A percentile compares a stretch with the other conserved stretches of the same genome.
These are phyloP conservation scores for Penaeus chinensis DNA, from an alignment of 1,140 invertebrate genomes.

Conservation along the genomic window DNA sequence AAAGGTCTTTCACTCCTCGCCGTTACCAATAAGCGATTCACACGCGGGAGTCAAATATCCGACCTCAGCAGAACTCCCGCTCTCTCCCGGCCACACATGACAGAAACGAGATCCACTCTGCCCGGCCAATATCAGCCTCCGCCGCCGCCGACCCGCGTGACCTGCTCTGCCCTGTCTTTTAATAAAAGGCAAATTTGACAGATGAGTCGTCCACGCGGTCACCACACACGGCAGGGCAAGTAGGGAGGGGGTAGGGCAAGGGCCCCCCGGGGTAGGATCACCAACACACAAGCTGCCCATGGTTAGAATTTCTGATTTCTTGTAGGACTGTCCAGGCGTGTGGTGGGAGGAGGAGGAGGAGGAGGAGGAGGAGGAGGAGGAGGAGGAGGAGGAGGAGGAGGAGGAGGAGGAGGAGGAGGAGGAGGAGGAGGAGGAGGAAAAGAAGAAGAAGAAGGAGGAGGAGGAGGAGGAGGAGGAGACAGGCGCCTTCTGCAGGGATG, in stretches of 20 bases:
- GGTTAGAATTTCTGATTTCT: conserved; percentile 57
- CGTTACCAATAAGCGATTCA: too few relatives aligned
- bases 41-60: conserved; percentile 10
- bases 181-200: conserved; percentile 59
- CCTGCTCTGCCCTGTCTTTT: conserved; percentile 53
- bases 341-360: conserved; percentile 37
- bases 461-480: too few relatives aligned
- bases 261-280: too few relatives aligned
- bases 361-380: not conserved
- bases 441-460: too few relatives aligned
- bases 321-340: conserved; percentile 37
- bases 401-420: not conserved
- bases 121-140: conserved; percentile 39
- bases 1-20: too few relatives aligned
- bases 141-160: conserved; percentile 20
- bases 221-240: conserved; percentile 24
- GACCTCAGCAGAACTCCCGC: conserved; percentile 31
- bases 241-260: too few relatives aligned
- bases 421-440: too few relatives aligned
- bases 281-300: conserved; percentile 30
- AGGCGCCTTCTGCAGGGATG: too few relatives aligned
- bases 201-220: conserved; percentile 36
- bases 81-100: conserved; percentile 16
- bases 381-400: not conserved
- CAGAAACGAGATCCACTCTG: conserved; percentile 14